Conservation (phyloP, 2,797 vertebrate species). For the Numenius phaeopus region DNA sequence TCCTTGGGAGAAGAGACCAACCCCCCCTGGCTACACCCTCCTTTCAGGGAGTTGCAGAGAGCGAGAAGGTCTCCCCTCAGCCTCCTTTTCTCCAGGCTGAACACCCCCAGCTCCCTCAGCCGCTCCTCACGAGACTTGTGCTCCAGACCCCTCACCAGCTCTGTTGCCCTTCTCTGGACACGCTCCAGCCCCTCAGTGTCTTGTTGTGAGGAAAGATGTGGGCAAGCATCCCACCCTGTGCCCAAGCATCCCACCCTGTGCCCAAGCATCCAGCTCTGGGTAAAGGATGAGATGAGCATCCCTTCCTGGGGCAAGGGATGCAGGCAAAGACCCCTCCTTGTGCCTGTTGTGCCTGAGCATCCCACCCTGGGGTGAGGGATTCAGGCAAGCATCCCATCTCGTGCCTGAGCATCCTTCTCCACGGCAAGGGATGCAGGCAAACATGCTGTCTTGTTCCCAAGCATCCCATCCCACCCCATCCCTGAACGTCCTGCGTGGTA, state of each 20-base stretch:
- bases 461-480: background rate
- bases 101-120: background rate
- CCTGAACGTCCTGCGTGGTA: background rate
- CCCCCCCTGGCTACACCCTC: background rate
- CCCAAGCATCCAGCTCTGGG: background rate
- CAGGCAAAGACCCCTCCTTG: background rate
- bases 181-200: background rate
- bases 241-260: background rate
- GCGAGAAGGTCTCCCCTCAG: background rate
- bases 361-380: background rate
- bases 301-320: background rate
- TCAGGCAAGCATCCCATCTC: background rate
- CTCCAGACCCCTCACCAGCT: background rate
- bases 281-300: background rate
- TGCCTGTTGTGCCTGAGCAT: background rate
- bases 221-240: background rate
- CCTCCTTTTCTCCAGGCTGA: background rate
- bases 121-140: no score
- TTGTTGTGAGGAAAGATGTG: background rate
- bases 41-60: background rate
- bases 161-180: background rate
- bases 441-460: background rate
- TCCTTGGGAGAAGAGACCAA: background rate
- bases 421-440: background rate
- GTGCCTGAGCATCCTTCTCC: rapidly evolving